phyloP scores from a whole-genome alignment of 30 jellyfish, hydroid and myxozoan genomes.

The Pseudorhiza aurosa region DNA sequence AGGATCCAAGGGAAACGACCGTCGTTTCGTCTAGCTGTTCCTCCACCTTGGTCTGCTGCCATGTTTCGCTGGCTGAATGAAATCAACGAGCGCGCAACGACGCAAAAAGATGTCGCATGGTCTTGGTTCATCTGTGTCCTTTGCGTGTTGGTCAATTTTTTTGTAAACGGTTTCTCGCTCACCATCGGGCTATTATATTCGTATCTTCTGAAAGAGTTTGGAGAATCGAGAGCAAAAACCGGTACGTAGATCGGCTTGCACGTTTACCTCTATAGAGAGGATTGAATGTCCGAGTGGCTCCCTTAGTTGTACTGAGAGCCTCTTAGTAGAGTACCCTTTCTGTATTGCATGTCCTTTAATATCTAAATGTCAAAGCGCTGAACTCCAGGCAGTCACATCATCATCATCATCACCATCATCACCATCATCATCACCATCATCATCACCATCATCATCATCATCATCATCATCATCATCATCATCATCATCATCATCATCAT shows the following conservation, averaged over 20 bases:
- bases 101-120: slow-evolving; percentile 24
- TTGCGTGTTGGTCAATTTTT: not conserved
- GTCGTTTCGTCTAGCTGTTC: not conserved
- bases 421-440: no score
- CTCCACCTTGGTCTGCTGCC: not conserved
- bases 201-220: slow-evolving; percentile 8
- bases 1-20: not conserved
- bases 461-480: no score
- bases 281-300: no score
- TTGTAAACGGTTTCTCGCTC: slow-evolving; percentile 30
- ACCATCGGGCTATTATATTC: slow-evolving; percentile 17
- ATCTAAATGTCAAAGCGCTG: not conserved
- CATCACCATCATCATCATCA: no score
- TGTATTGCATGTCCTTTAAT: no score
- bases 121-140: slow-evolving; percentile 21
- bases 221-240: slow-evolving; percentile 22
- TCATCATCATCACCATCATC: not conserved
- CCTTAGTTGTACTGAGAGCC: no score
- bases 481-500: no score
- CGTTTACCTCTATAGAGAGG: no score
- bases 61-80: slow-evolving; percentile 18
- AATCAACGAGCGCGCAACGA: not conserved
- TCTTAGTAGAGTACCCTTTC: no score
- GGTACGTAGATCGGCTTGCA: no score
- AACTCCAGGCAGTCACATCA: not conserved